These are phyloP conservation scores for Girardinus metallicus DNA, from an alignment of 2,797 vertebrate genomes.

Conservation along the genomic window DNA sequence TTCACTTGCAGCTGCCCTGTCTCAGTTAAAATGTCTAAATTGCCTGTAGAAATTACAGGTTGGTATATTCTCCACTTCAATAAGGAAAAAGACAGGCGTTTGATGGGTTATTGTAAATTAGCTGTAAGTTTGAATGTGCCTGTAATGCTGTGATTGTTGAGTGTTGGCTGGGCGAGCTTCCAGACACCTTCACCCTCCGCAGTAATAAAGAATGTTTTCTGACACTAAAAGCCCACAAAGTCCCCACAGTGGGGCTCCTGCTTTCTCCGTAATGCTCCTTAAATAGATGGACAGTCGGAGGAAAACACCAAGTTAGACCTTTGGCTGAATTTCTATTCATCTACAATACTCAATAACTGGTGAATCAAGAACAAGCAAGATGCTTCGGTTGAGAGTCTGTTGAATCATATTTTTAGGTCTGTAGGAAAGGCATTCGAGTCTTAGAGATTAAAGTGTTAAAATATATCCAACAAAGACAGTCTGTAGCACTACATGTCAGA, in stretches of 20 bases:
- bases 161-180: not conserved
- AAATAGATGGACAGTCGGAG: not conserved
- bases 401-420: not conserved
- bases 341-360: not conserved
- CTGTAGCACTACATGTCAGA: not conserved
- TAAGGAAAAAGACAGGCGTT: not conserved
- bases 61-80: not conserved
- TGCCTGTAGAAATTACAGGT: not conserved
- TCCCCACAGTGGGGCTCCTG: not conserved
- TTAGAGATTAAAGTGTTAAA: not conserved
- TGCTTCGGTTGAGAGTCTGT: not conserved
- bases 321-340: conserved; percentile 1
- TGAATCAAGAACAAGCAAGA: not conserved
- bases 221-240: conserved; percentile 1
- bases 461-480: not conserved
- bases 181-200: not conserved
- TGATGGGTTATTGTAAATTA: not conserved
- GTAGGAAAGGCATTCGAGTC: not conserved
- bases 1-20: not conserved
- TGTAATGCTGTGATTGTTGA: not conserved
- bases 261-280: not conserved
- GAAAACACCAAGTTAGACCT: not conserved
- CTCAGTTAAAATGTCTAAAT: not conserved
- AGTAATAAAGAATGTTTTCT: not conserved
- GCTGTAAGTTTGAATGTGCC: not conserved